Conservation (phyloP, 2,113 vertebrate genomes). For the Ptilorrhoa leucosticta region DNA sequence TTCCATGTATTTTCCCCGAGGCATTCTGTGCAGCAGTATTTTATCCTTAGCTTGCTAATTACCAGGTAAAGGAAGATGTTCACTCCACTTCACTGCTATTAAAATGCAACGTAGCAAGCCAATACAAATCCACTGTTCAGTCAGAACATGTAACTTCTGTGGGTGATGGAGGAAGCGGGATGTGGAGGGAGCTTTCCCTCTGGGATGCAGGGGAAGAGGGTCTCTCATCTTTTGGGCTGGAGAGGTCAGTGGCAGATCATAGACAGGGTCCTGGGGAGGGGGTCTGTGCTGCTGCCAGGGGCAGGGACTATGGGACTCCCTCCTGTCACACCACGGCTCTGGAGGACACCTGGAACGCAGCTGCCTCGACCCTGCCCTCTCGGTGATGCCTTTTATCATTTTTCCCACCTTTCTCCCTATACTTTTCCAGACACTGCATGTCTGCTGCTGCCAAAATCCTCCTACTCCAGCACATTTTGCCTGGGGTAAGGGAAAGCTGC, state of each 20-base stretch:
- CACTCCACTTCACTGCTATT: neutral
- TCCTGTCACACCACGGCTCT: fast-evolving
- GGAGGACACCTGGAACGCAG: neutral
- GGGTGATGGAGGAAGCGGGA: neutral
- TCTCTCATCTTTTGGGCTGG: fast-evolving
- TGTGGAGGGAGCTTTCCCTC: neutral
- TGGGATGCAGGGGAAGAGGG: neutral
- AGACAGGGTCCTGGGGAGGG: fast-evolving
- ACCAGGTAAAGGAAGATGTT: neutral
- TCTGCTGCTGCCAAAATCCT: neutral
- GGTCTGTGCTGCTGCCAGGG: fast-evolving
- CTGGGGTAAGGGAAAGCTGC: neutral
- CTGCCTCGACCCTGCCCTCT: neutral
- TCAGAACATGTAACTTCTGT: neutral
- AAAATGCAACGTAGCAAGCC: neutral
- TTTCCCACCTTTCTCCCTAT: neutral
- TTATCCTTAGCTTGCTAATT: neutral
- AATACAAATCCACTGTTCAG: neutral
- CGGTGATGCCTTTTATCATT: neutral
- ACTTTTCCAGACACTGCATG: neutral
- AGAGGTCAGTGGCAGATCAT: fast-evolving
- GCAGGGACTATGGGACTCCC: neutral
- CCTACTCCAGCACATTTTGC: neutral
- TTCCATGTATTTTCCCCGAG: neutral
- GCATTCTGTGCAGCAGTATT: neutral